Base-by-base conservation (phyloP, 2,113 vertebrate species). In the Osmerus eperlanus region DNA sequence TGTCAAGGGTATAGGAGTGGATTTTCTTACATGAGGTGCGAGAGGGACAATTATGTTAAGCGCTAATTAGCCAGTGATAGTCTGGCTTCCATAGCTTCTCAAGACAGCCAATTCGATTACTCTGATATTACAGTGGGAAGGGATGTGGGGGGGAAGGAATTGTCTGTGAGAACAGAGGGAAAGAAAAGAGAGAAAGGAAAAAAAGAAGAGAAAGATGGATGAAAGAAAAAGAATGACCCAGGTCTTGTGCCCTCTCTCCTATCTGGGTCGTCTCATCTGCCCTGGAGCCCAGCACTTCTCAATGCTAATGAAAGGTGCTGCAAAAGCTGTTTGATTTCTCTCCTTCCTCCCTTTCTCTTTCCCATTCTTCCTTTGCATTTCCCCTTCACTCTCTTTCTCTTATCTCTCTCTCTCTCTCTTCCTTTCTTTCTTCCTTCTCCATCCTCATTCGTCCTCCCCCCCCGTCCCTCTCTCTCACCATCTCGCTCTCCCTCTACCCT, bases 281-380 rank as follows among this genome's bases (percentile, higher is more conserved):
- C 89, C 91, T 84, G 89, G 88, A 85, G 88, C 85, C 86, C 88
- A 84, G 84, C 84, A 91, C 92, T 91, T 92, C 94, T 95, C 91
- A 95, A 84, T 78, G 79, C 77, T 93, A 93, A 94, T 92, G 91
- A 94, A 93, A 86, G 92, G 76, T 83, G 74, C 84, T 82, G 87
- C 89, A 88, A 90, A 73, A 73, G 59, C 88, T 91, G 86, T 93
- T 94, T 90, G 86, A 94, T 86, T 87, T 90, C 88, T 91, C 74
- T 70, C 78, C 77, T 69, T 74, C 64, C 71, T 47, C 21, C 68
- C 74, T 74, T 72, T 81, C 65, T 12, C 19, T 21, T 25, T 21
- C 59, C 21, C 59, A 28, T 25, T 25, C 59, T 13, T 21, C 18
- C 60, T 13, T 66, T 36, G 15, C 9, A 80, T 86, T 18, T 28